Base-by-base conservation (phyloP, 1,140 invertebrate genomes). In the Phymorhynchus buccinoides region DNA sequence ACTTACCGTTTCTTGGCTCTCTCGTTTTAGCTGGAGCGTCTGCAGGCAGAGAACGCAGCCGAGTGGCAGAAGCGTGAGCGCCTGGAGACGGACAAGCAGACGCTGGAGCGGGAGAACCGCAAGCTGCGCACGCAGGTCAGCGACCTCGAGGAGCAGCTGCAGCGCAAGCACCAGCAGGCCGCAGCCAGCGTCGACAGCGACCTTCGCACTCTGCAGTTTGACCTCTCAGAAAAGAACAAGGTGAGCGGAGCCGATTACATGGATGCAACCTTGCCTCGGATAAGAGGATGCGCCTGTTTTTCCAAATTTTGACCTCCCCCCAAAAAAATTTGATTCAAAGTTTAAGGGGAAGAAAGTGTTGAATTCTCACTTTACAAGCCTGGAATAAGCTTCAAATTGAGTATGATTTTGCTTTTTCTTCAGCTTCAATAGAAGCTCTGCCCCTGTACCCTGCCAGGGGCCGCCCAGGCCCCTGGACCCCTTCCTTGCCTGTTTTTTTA, bases 51-150 rank as follows among this genome's bases (percentile, higher is more conserved):
- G 94, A 98, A 98, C 94, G 97, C 97, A 1, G 95, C 96, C 7
- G 97, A 98, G 91, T 98, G 97, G 97, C 97, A 96, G 16, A 97
- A 97, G 92, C 94, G 97, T 14, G 97, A 98, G 93, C 94, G 97
- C 22, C 91, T 98, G 41, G 97, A 98, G 93, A 97, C 97, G 0
- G 97, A 98, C 88, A 98, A 98, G 92, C 94, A 97, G 86, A 95
- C 95, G 0, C 93, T 98, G 80, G 96, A 98, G 90, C 94, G 97
- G 68, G 97, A 98, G 88, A 98, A 98, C 90, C 98, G 98, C 91
- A 97, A 97, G 91, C 92, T 98, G 56, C 95, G 96, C 16, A 95
- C 95, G 30, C 97, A 85, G 66, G 83, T 86, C 9, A 94, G 96
- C 14, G 97, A 98, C 87, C 93, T 97, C 52, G 95, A 97, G 89